Base-by-base conservation (phyloP, 2,797 vertebrate genomes). In the Sebastes trivittatus region DNA sequence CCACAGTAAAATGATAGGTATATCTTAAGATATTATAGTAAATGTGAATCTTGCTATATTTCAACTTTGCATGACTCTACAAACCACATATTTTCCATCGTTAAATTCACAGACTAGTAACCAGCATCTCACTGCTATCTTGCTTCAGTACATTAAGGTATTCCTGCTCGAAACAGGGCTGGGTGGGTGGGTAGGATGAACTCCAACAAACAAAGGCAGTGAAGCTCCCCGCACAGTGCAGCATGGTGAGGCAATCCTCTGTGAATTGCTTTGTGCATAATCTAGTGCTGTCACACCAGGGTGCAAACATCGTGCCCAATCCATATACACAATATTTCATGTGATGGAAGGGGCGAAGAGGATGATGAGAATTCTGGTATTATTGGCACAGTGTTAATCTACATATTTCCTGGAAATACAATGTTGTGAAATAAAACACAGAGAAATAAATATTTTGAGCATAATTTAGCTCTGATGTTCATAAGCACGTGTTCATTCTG, bases 181-280 rank as follows among this genome's bases (percentile, higher is more conserved):
- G 22, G 52, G 22, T 27, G 58, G 30, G 64, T 52, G 58, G 62
- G 16, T 27, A 54, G 27, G 64, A 38, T 22, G 60, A 38, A 64
- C 52, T 56, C 3, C 29, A 22, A 61, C 32, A 70, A 61, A 79
- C 63, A 66, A 66, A 74, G 25, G 68, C 65, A 83, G 58, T n/a
- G 38, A 72, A 49, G 72, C 70, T 23, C 49, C 18, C 60, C 55
- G 65, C 38, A 49, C 10, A 14, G 20, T 34, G 42, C 30, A 22
- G 38, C 75, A 52, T 46, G 23, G 1, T 58, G 11, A 80, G 55
- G n/a, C 67, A 71, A 54, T 75, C 77, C 63, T 42, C 60, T 29
- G 72, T 64, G 70, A 72, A 54, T 61, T 77, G 23, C 73, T 80
- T 77, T 76, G 78, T 83, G 75, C 64, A 69, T 74, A 81, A 70